Percentiles rank a stretch among this genome's conserved stretches.
These are phyloP conservation scores for Venustoraphidia nigricollis DNA, from an alignment of 2,888 invertebrate species.

Conservation along the genomic window DNA sequence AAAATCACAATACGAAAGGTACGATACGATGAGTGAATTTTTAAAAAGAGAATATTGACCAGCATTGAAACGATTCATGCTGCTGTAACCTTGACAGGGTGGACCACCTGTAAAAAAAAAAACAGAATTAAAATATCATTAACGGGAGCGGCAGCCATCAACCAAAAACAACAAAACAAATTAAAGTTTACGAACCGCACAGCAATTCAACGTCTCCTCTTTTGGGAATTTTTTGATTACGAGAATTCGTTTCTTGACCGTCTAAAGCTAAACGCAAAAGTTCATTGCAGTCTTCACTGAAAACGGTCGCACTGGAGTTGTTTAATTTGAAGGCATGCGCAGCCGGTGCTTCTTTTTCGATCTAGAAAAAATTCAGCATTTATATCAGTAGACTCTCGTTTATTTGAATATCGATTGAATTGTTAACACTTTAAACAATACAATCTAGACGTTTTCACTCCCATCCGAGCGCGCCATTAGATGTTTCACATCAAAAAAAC, in stretches of 20 bases:
- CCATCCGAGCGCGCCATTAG: too few species aligned
- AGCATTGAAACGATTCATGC: slow-evolving; percentile 77
- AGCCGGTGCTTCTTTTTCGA: slow-evolving; percentile 62
- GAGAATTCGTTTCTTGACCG: slow-evolving; percentile 33
- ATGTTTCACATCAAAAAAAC: too few species aligned
- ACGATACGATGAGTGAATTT: slow-evolving; percentile 70
- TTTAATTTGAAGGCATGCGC: slow-evolving; percentile 67
- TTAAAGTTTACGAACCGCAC: slow-evolving; percentile 24
- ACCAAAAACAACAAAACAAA: not conserved
- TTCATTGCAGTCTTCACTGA: slow-evolving; percentile 68
- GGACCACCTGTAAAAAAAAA: slow-evolving; percentile 49
- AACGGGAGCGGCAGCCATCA: not conserved
- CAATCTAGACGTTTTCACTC: too few species aligned
- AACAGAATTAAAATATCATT: not conserved
- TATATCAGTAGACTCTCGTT: not conserved
- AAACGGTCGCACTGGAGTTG: slow-evolving; percentile 56
- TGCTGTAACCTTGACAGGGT: slow-evolving; percentile 80
- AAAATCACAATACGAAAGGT: slow-evolving; percentile 71
- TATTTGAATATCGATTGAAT: too few species aligned
- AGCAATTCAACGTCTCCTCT: slow-evolving; percentile 71
- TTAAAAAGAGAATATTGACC: slow-evolving; percentile 73
- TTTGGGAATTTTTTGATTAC: slow-evolving; percentile 44
- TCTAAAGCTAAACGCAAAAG: slow-evolving; percentile 51
- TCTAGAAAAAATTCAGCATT: slow-evolving; percentile 18
- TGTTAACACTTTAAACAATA: too few species aligned